Percentiles rank a stretch among this genome's conserved stretches.
Conservation (phyloP, 2,888 invertebrate genomes). For the Pelosia muscerda region DNA sequence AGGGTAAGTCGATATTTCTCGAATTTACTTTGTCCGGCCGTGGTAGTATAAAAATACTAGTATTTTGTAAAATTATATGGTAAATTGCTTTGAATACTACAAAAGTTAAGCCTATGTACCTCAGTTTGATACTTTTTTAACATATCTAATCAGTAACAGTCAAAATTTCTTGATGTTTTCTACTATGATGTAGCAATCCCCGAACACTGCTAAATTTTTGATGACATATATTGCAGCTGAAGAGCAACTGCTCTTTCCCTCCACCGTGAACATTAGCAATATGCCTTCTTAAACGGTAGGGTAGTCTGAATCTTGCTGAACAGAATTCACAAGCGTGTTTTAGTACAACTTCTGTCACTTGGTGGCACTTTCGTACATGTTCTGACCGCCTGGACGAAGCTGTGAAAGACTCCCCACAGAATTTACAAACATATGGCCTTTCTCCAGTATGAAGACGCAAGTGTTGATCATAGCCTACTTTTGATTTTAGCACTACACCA, state of each 20-base stretch:
- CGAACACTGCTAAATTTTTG: conserved; percentile 69
- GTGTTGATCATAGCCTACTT: conserved; percentile 73
- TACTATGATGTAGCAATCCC: conserved; percentile 68
- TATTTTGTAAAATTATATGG: not conserved
- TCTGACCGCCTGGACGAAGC: conserved; percentile 76
- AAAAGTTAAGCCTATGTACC: not conserved
- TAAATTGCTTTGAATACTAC: not conserved
- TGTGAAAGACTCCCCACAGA: conserved; percentile 72
- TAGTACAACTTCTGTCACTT: conserved; percentile 50
- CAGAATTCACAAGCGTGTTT: conserved; percentile 70
- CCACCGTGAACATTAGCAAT: conserved; percentile 60
- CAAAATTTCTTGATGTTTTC: conserved; percentile 59
- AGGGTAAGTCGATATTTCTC: not conserved
- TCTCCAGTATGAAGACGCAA: conserved; percentile 78
- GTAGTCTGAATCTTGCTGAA: conserved; percentile 70
- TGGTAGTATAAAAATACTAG: no score
- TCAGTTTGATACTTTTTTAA: not conserved
- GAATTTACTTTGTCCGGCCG: not conserved
- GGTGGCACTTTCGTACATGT: conserved; percentile 70
- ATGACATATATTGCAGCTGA: conserved; percentile 66
- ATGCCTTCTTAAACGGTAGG: conserved; percentile 69
- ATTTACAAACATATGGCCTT: conserved; percentile 69
- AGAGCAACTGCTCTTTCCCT: conserved; percentile 46
- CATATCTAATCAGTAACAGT: not conserved
- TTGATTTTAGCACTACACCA: conserved; percentile 65